Evolutionary conservation across 1,140 invertebrate species (phyloP).

Genomic region (Seison nebaliae): DNA sequence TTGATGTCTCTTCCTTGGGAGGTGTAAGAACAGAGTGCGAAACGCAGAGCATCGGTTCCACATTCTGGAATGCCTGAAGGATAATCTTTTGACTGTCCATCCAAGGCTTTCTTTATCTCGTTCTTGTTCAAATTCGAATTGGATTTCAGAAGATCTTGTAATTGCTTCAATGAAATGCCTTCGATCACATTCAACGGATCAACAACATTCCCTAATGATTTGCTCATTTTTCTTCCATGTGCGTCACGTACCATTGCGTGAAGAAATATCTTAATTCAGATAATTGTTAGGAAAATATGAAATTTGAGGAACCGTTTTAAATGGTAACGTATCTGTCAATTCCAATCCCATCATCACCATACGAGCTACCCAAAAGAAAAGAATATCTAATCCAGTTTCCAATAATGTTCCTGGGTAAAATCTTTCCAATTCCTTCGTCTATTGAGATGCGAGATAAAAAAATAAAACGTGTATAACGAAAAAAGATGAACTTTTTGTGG

Average conservation of each 20-base stretch:
- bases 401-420: conserved; percentile 54
- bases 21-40: conserved; percentile 34
- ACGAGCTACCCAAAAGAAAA: conserved; percentile 29
- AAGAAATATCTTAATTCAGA: conserved; percentile 17
- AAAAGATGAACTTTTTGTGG: conserved; percentile 11
- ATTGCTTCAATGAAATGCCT: conserved; percentile 48
- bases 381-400: conserved; percentile 28
- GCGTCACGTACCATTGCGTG: conserved; percentile 26
- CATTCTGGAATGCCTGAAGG: conserved; percentile 94
- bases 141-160: conserved; percentile 2
- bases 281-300: no score
- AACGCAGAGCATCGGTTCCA: conserved; percentile 84
- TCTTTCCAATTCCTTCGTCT: conserved; percentile 31
- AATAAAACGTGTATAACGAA: conserved; percentile 16
- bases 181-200: conserved; percentile 58
- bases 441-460: no score
- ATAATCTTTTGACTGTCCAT: conserved; percentile 54
- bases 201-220: conserved; percentile 28
- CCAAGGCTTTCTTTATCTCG: conserved; percentile 51
- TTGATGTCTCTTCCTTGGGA: conserved; percentile 52
- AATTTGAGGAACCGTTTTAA: conserved; percentile 29
- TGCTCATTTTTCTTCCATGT: conserved; percentile 28
- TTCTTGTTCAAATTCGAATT: conserved; percentile 51
- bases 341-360: conserved; percentile 25
- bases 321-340: conserved; percentile 14